These are phyloP conservation scores for Scarus forsteni DNA, from an alignment of 2,797 vertebrate species.

Conservation along the genomic window DNA sequence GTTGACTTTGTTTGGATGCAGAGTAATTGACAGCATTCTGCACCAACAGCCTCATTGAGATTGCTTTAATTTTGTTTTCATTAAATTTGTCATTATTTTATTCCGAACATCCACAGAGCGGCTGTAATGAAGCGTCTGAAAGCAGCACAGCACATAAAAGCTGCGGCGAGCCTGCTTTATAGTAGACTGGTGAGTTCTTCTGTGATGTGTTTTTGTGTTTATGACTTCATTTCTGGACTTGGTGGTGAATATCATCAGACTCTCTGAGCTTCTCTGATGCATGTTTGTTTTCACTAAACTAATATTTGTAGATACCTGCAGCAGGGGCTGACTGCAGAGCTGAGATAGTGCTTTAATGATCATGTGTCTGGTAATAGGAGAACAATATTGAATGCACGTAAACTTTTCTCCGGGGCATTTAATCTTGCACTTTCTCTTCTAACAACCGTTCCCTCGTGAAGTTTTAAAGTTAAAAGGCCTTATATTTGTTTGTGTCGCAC, in stretches of 20 bases:
- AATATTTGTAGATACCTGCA: constrained; percentile 1
- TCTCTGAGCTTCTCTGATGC: background rate
- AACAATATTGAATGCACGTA: background rate
- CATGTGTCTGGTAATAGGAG: background rate
- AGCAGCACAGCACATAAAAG: constrained; percentile 52
- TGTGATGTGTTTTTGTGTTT: constrained; percentile 40
- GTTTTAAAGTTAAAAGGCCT: background rate
- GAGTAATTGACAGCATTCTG: constrained; percentile 29
- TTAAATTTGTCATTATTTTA: constrained; percentile 54
- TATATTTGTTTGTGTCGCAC: background rate
- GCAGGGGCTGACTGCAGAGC: constrained; percentile 4
- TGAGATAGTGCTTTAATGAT: background rate
- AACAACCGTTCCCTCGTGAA: constrained; percentile 6
- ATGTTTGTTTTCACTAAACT: constrained; percentile 30
- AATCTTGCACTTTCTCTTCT: background rate
- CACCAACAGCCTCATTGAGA: constrained; percentile 24
- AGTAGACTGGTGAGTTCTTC: constrained; percentile 23
- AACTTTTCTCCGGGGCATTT: background rate
- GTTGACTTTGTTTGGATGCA: constrained; percentile 6
- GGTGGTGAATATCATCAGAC: constrained; percentile 27
- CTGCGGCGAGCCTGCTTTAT: constrained; percentile 21
- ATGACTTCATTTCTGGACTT: constrained; percentile 21
- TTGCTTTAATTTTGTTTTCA: constrained; percentile 41
- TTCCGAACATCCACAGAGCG: constrained; percentile 29
- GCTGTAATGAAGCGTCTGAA: constrained; percentile 43